Base-by-base conservation (phyloP, 2,113 vertebrate species). In the Seriola dumerili region DNA sequence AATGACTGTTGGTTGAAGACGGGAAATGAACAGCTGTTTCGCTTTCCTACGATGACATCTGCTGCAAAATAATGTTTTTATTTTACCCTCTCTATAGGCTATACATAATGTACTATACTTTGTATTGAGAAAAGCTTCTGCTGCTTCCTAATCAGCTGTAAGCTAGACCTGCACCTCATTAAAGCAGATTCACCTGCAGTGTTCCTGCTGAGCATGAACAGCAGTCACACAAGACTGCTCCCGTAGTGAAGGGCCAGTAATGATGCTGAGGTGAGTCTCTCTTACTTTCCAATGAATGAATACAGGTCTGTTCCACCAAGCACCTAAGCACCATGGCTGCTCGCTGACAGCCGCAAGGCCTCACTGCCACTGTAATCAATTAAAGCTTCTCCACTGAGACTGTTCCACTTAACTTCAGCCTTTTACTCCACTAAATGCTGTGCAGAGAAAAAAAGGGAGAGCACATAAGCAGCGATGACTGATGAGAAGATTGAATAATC, bases 331-430 rank as follows among this genome's bases (percentile, higher is more conserved):
- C 17, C 42, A 68, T 42, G 34, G 23, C 36, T 67, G 36, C 52
- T 80, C 70, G 52, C 61, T 58, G 29, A 40, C 40, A 78, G 75
- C 72, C 64, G 66, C 32, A 40, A 58, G 13, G 75, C 64, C 67
- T 76, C 71, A 17, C 44, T 72, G 67, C 34, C 42, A 17, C 23
- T 36, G 17, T 54, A 78, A 73, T 86, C 54, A 78, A 63, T 81
- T 36, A 67, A 72, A 57, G 44, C 54, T 8, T 70, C 59, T 83
- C 59, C 74, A 55, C 64, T 62, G 23, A 40, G 54, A 42, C 72
- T 29, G 65, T 61, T 78, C 57, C 75, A 4, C 32, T 62, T 36
- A 48, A 58, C 21, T 66, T 70, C 21, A 63, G 40, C 7, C 13
- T 55, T 76, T 81, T 67, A 68, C 54, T 76, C 21, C 42, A 50